phyloP scores from a whole-genome alignment of 2,113 vertebrate species.

The Prinia subflava region DNA sequence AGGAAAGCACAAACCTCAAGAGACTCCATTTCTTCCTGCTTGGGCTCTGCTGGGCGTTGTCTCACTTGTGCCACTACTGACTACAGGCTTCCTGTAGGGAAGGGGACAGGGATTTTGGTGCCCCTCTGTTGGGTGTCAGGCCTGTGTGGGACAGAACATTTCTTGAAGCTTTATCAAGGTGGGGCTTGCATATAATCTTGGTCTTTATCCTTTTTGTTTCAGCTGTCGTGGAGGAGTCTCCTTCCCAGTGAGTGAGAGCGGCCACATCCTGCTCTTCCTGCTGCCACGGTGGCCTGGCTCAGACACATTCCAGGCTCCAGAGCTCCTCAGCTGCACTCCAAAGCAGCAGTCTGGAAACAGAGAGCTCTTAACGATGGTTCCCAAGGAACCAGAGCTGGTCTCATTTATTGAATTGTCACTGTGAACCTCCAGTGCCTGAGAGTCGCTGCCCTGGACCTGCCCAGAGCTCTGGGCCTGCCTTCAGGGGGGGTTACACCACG shows the following conservation, averaged over 20 bases:
- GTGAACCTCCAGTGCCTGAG: background rate
- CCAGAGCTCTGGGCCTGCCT: fast-evolving
- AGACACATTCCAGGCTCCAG: background rate
- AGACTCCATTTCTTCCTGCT: background rate
- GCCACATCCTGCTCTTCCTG: background rate
- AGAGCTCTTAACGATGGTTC: constrained; percentile 4
- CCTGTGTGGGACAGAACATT: background rate
- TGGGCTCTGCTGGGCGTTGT: background rate
- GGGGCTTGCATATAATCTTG: background rate
- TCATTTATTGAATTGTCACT: fast-evolving
- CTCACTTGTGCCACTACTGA: background rate
- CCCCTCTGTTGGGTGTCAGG: background rate
- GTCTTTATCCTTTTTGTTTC: constrained; percentile 15
- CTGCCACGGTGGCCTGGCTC: background rate
- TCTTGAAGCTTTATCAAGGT: background rate
- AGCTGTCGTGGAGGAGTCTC: constrained; percentile 66
- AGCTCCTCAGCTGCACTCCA: background rate
- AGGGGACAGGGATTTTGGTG: background rate
- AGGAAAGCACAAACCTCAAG: background rate
- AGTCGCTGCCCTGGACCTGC: background rate
- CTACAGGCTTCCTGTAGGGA: background rate
- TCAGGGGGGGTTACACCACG: background rate
- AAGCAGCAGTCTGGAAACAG: background rate
- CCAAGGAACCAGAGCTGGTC: background rate
- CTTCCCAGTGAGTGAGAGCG: constrained; percentile 45